phyloP scores from a whole-genome alignment of 2,113 vertebrate species.

The Anolis carolinensis region DNA sequence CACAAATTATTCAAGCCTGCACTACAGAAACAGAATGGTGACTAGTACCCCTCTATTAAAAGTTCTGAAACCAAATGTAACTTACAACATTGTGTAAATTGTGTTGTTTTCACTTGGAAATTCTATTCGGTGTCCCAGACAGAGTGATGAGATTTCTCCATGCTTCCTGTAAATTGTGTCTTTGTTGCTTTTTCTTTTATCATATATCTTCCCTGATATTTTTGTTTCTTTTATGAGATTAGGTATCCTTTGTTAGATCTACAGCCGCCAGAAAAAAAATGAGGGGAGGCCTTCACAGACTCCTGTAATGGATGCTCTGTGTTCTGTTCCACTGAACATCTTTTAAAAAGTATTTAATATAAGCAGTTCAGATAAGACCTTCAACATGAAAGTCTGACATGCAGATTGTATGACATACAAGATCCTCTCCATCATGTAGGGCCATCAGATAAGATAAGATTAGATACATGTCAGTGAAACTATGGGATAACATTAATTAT shows the following conservation, averaged over 20 bases:
- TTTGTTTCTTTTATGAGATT: conserved; percentile 36
- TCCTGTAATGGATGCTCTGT: not conserved
- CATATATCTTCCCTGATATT: conserved; percentile 50
- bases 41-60: not conserved
- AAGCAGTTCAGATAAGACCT: not conserved
- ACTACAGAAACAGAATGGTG: not conserved
- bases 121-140: conserved; percentile 65
- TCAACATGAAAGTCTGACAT: not conserved
- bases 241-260: not conserved
- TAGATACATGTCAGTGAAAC: not conserved
- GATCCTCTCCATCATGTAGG: not conserved
- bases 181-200: conserved; percentile 51
- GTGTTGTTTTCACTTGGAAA: conserved; percentile 55
- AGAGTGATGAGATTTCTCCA: conserved; percentile 56
- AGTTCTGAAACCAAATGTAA: conserved; percentile 32
- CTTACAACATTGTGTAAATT: conserved; percentile 59
- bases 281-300: not conserved
- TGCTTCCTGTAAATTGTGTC: conserved; percentile 54
- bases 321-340: not conserved
- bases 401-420: not conserved
- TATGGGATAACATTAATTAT: not conserved
- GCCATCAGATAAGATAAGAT: conserved; percentile 6
- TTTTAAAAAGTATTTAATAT: not conserved
- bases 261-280: conserved; percentile 25
- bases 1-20: not conserved